These are phyloP conservation scores for Zaprionus bogoriensis DNA, from an alignment of 2,888 invertebrate genomes.

Conservation along the genomic window DNA sequence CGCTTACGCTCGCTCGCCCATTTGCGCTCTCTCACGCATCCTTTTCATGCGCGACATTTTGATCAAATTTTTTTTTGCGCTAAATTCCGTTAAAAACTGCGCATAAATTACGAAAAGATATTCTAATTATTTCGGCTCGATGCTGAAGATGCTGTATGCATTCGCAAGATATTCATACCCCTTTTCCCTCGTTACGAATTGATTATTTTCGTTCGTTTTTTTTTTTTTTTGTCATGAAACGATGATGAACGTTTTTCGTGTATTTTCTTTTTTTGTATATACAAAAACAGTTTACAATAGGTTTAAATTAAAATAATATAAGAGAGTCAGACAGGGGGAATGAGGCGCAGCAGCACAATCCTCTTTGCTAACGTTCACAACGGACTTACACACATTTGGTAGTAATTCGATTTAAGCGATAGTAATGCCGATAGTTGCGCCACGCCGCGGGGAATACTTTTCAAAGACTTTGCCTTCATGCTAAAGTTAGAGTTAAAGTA, in stretches of 20 bases:
- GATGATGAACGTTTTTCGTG: constrained; percentile 47
- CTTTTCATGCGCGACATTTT: constrained; percentile 5
- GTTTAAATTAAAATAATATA: constrained; percentile 30
- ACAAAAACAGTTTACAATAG: constrained; percentile 71
- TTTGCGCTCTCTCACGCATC: not conserved
- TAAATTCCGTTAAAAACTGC: constrained; percentile 56
- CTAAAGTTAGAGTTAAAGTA: constrained; percentile 35
- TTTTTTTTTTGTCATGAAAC: constrained; percentile 33
- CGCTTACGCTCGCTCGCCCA: not conserved
- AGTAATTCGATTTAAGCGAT: not conserved
- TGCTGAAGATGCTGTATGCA: constrained; percentile 13
- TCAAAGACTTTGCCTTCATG: constrained; percentile 39
- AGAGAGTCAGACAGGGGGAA: not conserved
- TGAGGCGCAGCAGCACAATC: not conserved
- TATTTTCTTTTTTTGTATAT: constrained; percentile 67
- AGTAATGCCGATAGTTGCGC: not conserved
- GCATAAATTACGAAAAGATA: constrained; percentile 26
- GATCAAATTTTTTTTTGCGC: constrained; percentile 24
- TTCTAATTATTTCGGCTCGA: constrained; percentile 13
- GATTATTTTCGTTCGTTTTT: constrained; percentile 20
- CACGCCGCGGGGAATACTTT: constrained; percentile 54
- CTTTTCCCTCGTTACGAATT: constrained; percentile 3
- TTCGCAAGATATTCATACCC: constrained; percentile 17
- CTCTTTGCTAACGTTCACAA: no score
- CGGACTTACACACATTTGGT: no score